Percentiles rank a stretch among this genome's conserved stretches.
These are phyloP conservation scores for Salvelinus fontinalis DNA, from an alignment of 2,113 vertebrate species.

Conservation along the genomic window DNA sequence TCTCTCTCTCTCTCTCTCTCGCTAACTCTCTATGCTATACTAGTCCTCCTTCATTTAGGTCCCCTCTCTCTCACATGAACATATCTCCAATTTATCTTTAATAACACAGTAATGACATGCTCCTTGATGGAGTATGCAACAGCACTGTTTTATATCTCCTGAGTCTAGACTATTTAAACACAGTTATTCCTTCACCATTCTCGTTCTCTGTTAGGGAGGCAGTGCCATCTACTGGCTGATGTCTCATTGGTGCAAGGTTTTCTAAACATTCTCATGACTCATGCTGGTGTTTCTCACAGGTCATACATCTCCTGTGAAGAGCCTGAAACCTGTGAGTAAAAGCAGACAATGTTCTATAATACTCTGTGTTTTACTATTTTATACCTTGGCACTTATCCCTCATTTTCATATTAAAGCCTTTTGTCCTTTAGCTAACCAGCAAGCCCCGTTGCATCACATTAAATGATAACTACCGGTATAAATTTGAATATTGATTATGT, in stretches of 20 bases:
- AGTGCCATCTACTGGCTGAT: slow-evolving; percentile 61
- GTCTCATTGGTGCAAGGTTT: slow-evolving; percentile 41
- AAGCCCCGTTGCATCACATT: slow-evolving; percentile 60
- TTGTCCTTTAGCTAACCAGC: slow-evolving; percentile 58
- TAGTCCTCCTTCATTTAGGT: background rate
- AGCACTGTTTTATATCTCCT: slow-evolving; percentile 17
- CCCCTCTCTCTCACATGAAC: slow-evolving; percentile 3
- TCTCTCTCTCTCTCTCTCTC: slow-evolving; percentile 8
- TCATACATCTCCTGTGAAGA: slow-evolving; percentile 93
- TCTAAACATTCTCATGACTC: background rate
- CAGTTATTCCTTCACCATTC: background rate
- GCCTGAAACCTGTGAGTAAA: slow-evolving; percentile 88
- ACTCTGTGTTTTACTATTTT: background rate
- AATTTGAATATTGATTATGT: slow-evolving; percentile 71
- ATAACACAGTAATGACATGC: slow-evolving; percentile 40
- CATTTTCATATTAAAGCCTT: slow-evolving; percentile 56
- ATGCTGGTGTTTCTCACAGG: slow-evolving; percentile 69
- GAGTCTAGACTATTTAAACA: slow-evolving; percentile 30
- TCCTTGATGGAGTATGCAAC: slow-evolving; percentile 41
- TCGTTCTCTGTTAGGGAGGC: slow-evolving; percentile 42
- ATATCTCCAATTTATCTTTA: slow-evolving; percentile 45
- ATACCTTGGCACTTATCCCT: slow-evolving; percentile 22
- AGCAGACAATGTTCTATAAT: slow-evolving; percentile 1
- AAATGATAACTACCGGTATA: slow-evolving; percentile 68
- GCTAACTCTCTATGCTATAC: background rate